Conservation (phyloP, 2,888 invertebrate genomes). For the Eristalinus aeneus region DNA sequence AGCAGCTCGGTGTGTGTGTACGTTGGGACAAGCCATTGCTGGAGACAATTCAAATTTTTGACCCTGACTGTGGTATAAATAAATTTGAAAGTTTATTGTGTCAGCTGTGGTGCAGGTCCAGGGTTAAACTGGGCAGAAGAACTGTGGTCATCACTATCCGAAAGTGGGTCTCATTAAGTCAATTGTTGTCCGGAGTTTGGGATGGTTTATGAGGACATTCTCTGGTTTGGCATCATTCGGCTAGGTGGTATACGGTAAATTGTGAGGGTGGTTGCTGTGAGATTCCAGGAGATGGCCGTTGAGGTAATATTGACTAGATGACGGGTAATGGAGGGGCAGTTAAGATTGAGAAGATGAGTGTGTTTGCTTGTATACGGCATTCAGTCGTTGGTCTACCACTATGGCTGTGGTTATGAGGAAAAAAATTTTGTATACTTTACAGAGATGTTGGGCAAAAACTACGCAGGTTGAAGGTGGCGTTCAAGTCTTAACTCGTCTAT, state of each 20-base stretch:
- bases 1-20: neutral
- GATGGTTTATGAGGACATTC: slow-evolving; percentile 34
- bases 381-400: slow-evolving; percentile 13
- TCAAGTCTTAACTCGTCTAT: no score
- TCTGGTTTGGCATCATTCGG: neutral
- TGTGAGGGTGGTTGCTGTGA: neutral
- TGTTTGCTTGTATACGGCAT: neutral
- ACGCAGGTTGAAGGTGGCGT: no score
- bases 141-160: slow-evolving; percentile 44
- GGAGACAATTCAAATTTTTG: slow-evolving; percentile 39
- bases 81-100: slow-evolving; percentile 57
- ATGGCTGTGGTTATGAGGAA: slow-evolving; percentile 14
- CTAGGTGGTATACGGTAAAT: neutral
- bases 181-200: slow-evolving; percentile 34
- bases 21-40: neutral
- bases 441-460: neutral
- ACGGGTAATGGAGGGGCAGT: neutral
- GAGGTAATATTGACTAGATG: slow-evolving; percentile 40
- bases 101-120: slow-evolving; percentile 44
- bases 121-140: slow-evolving; percentile 35
- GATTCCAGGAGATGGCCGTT: neutral
- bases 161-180: slow-evolving; percentile 53
- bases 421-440: neutral
- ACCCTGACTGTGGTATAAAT: slow-evolving; percentile 42
- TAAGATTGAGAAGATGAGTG: neutral